These are phyloP conservation scores for Xanthorhoe spadicearia DNA, from an alignment of 2,888 invertebrate species.

Conservation along the genomic window DNA sequence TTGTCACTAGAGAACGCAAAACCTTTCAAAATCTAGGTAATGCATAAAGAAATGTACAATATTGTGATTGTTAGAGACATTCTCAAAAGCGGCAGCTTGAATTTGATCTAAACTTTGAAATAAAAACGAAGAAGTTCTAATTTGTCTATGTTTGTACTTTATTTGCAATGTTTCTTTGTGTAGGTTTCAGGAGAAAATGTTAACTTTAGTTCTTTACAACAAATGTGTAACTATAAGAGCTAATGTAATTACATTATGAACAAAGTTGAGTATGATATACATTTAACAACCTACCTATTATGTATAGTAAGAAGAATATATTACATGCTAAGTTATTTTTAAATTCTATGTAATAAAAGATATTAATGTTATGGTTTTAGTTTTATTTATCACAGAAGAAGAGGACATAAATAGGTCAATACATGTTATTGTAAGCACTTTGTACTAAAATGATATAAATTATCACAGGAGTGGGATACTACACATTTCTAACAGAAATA, in stretches of 20 bases:
- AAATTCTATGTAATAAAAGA: constrained; percentile 70
- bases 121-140: background rate
- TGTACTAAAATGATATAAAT: constrained; percentile 45
- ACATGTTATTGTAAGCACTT: constrained; percentile 35
- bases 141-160: background rate
- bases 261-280: constrained; percentile 63
- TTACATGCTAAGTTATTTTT: constrained; percentile 67
- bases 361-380: constrained; percentile 48
- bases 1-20: background rate
- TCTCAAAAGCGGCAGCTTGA: background rate
- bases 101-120: background rate
- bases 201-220: background rate
- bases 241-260: constrained; percentile 52
- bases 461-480: constrained; percentile 52
- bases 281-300: constrained; percentile 30
- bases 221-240: background rate
- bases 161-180: background rate
- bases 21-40: background rate
- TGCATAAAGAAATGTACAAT: background rate
- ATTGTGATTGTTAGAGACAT: background rate
- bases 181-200: background rate
- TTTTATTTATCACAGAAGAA: constrained; percentile 21
- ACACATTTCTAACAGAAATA: constrained; percentile 38
- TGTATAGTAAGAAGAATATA: constrained; percentile 53
- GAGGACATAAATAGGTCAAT: constrained; percentile 14